Percentiles rank a stretch among this genome's conserved stretches.
Conservation (phyloP, 2,888 invertebrate genomes). For the Tubulanus polymorphus region DNA sequence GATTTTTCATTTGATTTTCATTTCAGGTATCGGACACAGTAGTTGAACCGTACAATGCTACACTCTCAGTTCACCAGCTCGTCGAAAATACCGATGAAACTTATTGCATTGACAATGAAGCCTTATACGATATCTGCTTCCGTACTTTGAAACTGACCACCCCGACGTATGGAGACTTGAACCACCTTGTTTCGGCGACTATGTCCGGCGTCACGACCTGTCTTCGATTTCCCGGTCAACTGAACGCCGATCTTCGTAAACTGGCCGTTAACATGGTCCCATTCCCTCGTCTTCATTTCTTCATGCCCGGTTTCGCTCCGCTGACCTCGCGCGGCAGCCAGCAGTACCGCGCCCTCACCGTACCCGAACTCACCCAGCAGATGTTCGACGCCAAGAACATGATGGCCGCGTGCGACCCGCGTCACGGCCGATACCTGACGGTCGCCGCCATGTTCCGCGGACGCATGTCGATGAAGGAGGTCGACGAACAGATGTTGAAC, state of each 20-base stretch:
- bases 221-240: constrained; percentile 60
- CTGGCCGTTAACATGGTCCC: constrained; percentile 79
- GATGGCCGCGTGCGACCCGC: constrained; percentile 44
- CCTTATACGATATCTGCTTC: constrained; percentile 61
- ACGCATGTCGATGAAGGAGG: constrained; percentile 51
- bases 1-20: constrained; percentile 11
- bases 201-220: constrained; percentile 57
- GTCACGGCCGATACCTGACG: constrained; percentile 42
- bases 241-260: constrained; percentile 78
- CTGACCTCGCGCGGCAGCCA: constrained; percentile 82
- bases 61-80: constrained; percentile 62
- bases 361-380: constrained; percentile 53
- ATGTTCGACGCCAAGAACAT: constrained; percentile 92
- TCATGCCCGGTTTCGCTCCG: constrained; percentile 85
- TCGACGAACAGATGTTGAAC: constrained; percentile 81
- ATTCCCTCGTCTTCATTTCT: constrained; percentile 85
- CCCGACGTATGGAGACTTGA: constrained; percentile 49
- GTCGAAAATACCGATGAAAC: constrained; percentile 58
- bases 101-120: constrained; percentile 59
- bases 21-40: constrained; percentile 67
- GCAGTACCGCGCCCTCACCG: constrained; percentile 41
- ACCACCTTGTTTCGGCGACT: constrained; percentile 52
- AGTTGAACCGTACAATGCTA: constrained; percentile 72
- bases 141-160: constrained; percentile 57
- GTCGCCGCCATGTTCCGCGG: constrained; percentile 49